Evolutionary conservation across 2,888 invertebrate genomes (phyloP).

Genomic region (Lysandra bellargus): DNA sequence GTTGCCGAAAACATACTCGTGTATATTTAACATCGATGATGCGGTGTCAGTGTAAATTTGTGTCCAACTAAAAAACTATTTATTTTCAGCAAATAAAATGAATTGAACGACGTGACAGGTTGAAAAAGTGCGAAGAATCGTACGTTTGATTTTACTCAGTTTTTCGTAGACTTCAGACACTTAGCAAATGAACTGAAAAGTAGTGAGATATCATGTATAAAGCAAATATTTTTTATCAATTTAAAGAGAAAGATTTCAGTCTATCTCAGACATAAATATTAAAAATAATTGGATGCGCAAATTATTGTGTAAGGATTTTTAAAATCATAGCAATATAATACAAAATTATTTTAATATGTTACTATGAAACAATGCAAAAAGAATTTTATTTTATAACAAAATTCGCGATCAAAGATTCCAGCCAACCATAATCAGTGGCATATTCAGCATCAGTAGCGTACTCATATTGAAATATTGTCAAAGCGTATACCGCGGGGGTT

Average conservation of each 20-base stretch:
- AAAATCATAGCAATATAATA: too few species aligned
- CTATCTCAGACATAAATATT: too few species aligned
- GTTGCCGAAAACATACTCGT: slow-evolving; percentile 16
- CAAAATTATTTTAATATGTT: too few species aligned
- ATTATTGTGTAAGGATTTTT: too few species aligned
- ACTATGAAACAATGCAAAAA: neutral
- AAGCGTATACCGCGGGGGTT: neutral
- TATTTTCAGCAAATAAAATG: slow-evolving; percentile 49
- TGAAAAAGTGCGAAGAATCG: slow-evolving; percentile 36
- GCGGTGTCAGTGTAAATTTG: slow-evolving; percentile 50
- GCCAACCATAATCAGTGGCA: neutral
- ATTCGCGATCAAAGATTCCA: neutral
- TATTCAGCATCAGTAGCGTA: neutral
- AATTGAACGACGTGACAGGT: slow-evolving; percentile 43
- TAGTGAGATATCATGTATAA: too few species aligned
- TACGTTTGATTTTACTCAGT: neutral
- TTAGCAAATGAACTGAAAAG: neutral
- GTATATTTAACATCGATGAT: slow-evolving; percentile 38
- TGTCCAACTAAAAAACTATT: slow-evolving; percentile 54
- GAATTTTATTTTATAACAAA: neutral
- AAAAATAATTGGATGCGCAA: too few species aligned
- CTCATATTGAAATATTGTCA: neutral
- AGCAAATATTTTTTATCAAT: too few species aligned
- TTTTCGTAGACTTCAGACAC: neutral
- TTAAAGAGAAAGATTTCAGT: too few species aligned